phyloP scores from a whole-genome alignment of 2,888 invertebrate genomes.

The Pinctada fucata region DNA sequence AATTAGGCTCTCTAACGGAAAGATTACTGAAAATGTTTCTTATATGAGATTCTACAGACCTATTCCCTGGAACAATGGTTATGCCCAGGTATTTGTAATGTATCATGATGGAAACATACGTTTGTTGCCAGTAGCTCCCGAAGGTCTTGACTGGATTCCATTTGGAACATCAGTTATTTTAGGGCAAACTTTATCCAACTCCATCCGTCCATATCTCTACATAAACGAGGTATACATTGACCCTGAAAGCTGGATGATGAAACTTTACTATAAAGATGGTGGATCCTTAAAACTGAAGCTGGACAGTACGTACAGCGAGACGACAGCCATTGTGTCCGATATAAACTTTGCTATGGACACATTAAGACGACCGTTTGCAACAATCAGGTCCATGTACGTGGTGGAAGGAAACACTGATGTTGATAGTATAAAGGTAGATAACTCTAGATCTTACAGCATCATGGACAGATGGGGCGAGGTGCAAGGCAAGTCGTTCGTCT shows the following conservation, averaged over 20 bases:
- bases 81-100: conserved; percentile 16
- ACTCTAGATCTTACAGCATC: neutral
- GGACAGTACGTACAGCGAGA: neutral
- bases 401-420: conserved; percentile 29
- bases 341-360: neutral
- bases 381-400: conserved; percentile 31
- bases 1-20: neutral
- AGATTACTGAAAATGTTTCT: neutral
- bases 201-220: conserved; percentile 12
- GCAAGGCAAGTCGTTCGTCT: conserved; percentile 7
- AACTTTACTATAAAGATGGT: conserved; percentile 13
- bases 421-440: conserved; percentile 23
- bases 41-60: conserved; percentile 20
- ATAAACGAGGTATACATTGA: conserved; percentile 11
- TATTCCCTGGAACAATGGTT: conserved; percentile 10
- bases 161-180: conserved; percentile 26
- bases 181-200: conserved; percentile 9
- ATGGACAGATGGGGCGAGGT: conserved; percentile 16
- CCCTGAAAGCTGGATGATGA: conserved; percentile 3
- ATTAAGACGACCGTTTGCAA: conserved; percentile 4
- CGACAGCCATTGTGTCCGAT: neutral
- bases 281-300: conserved; percentile 15
- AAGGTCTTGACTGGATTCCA: conserved; percentile 30
- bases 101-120: conserved; percentile 28
- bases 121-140: conserved; percentile 18